phyloP scores from a whole-genome alignment of 2,888 invertebrate species.

The Volucella bombylans region DNA sequence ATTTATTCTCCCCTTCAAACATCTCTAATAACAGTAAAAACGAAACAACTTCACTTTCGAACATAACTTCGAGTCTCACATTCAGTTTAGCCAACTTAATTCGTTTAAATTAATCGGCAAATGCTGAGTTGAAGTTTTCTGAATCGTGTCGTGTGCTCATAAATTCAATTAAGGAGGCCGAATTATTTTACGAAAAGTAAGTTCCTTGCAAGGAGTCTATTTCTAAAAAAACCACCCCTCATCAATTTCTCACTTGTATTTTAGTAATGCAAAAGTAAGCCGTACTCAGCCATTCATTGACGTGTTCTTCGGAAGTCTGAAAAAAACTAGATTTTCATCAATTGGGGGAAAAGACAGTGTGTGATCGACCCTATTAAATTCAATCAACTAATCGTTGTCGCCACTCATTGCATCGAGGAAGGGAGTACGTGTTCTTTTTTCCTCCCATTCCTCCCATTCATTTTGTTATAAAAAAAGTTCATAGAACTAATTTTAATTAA shows the following conservation, averaged over 20 bases:
- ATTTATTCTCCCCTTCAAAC: too few relatives aligned
- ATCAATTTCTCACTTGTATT: background rate
- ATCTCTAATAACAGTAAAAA: too few relatives aligned
- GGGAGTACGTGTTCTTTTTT: constrained; percentile 59
- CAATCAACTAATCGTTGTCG: constrained; percentile 61
- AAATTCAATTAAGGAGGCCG: constrained; percentile 65
- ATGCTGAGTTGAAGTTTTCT: constrained; percentile 63
- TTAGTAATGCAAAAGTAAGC: constrained; percentile 38
- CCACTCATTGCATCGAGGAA: constrained; percentile 42
- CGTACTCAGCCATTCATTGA: constrained; percentile 18
- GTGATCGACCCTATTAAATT: constrained; percentile 66
- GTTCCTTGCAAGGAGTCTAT: background rate
- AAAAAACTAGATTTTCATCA: constrained; percentile 57
- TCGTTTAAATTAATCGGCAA: constrained; percentile 52
- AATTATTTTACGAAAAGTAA: constrained; percentile 53
- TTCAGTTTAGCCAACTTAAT: constrained; percentile 52
- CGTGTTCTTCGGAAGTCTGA: constrained; percentile 27
- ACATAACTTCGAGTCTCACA: constrained; percentile 53
- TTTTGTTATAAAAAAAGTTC: constrained; percentile 4
- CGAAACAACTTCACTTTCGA: background rate
- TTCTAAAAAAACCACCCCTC: background rate
- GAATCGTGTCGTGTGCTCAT: constrained; percentile 66
- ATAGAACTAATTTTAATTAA: constrained; percentile 6
- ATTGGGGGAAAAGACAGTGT: constrained; percentile 55
- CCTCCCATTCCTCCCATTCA: constrained; percentile 3